These are phyloP conservation scores for Accipiter virgatus DNA, from an alignment of 2,113 vertebrate species.

Conservation along the genomic window DNA sequence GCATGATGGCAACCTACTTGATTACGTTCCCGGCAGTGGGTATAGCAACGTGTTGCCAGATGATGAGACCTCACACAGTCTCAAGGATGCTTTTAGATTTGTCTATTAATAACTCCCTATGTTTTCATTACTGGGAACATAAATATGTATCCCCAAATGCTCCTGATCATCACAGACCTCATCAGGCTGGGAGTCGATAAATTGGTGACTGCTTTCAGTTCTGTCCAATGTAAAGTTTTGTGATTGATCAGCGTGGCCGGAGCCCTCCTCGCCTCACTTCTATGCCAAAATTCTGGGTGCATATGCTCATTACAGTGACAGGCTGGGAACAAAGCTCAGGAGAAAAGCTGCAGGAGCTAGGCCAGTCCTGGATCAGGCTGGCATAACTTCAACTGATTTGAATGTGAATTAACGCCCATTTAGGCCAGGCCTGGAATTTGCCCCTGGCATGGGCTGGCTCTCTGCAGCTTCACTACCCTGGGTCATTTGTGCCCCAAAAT, in stretches of 20 bases:
- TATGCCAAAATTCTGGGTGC: background rate
- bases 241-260: background rate
- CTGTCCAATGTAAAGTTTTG: background rate
- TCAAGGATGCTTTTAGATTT: background rate
- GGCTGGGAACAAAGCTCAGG: conserved; percentile 5
- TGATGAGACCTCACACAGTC: conserved; percentile 12
- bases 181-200: background rate
- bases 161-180: background rate
- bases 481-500: background rate
- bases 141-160: conserved; percentile 29
- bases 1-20: background rate
- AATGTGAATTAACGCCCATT: conserved; percentile 25
- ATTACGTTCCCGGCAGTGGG: background rate
- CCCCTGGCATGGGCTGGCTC: background rate
- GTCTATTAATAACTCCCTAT: conserved; percentile 9
- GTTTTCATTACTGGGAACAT: conserved; percentile 11
- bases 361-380: background rate
- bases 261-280: background rate
- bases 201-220: background rate
- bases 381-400: conserved; percentile 26
- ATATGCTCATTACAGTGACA: background rate
- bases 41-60: background rate
- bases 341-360: background rate
- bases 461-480: background rate
- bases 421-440: conserved; percentile 22